These are phyloP conservation scores for Polyommatus icarus DNA, from an alignment of 2,888 invertebrate genomes.

Conservation along the genomic window DNA sequence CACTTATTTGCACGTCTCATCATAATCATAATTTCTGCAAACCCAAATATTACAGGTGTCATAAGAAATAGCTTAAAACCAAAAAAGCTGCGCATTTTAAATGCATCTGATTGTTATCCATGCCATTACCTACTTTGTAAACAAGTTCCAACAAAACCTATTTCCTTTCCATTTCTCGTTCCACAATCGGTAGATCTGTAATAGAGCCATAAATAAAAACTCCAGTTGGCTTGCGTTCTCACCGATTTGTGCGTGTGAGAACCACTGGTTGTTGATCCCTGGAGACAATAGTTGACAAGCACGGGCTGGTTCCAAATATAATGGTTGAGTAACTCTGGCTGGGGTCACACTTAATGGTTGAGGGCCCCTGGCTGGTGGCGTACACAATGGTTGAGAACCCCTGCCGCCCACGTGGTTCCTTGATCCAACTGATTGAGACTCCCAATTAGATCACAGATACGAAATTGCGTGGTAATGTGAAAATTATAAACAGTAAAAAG, in stretches of 20 bases:
- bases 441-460: constrained; percentile 28
- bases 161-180: constrained; percentile 21
- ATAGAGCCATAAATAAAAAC: constrained; percentile 27
- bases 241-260: constrained; percentile 11
- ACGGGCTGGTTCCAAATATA: neutral
- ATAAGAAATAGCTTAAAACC: neutral
- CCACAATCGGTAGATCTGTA: constrained; percentile 13
- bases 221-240: neutral
- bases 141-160: constrained; percentile 11
- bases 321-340: neutral
- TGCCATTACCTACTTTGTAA: neutral
- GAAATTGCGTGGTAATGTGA: constrained; percentile 13
- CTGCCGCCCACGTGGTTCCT: constrained; percentile 13
- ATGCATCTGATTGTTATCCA: constrained; percentile 3
- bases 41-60: too few relatives aligned
- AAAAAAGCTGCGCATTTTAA: neutral
- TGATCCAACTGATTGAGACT: neutral
- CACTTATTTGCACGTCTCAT: too few relatives aligned
- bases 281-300: neutral
- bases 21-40: too few relatives aligned
- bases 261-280: neutral
- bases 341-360: neutral
- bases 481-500: neutral
- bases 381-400: constrained; percentile 24
- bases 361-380: neutral